Percentiles rank a stretch among this genome's conserved stretches.
phyloP scores from a whole-genome alignment of 2,888 invertebrate genomes.

The Trypoxylon attenuatum region DNA sequence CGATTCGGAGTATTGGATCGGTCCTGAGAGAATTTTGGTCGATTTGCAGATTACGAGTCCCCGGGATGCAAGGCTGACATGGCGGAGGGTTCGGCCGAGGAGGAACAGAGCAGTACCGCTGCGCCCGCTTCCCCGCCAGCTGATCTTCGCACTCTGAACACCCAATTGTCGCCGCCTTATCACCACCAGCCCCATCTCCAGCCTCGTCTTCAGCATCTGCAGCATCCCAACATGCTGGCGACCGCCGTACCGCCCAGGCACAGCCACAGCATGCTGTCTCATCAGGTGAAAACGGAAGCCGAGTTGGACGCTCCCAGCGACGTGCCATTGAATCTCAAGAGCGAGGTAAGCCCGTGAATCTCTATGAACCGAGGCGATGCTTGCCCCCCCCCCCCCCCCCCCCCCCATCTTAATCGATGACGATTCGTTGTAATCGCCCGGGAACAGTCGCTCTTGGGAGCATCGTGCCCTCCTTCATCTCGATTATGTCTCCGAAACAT shows the following conservation, averaged over 20 bases:
- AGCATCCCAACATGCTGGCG: conserved; percentile 72
- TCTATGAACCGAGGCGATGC: conserved; percentile 29
- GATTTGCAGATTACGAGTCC: conserved; percentile 79
- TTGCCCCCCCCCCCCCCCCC: no score
- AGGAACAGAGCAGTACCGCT: conserved; percentile 78
- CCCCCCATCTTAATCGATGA: conserved; percentile 30
- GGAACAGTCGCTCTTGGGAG: conserved; percentile 20
- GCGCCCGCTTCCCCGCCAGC: conserved; percentile 77
- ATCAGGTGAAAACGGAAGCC: conserved; percentile 69
- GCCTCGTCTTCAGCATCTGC: conserved; percentile 63
- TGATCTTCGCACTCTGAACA: conserved; percentile 74
- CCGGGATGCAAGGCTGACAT: conserved; percentile 90
- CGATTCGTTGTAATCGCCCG: conserved; percentile 31
- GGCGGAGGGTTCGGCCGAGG: conserved; percentile 85
- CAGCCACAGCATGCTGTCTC: conserved; percentile 71
- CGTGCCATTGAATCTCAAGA: conserved; percentile 73
- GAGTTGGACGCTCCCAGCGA: conserved; percentile 72
- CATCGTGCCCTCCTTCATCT: no score
- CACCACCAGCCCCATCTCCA: conserved; percentile 70
- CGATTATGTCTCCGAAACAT: background rate
- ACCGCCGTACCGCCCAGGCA: conserved; percentile 71
- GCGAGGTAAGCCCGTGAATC: conserved; percentile 69
- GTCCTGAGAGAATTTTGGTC: conserved; percentile 56
- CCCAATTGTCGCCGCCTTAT: conserved; percentile 69
- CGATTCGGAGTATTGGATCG: conserved; percentile 52